These are phyloP conservation scores for Pollenia labialis DNA, from an alignment of 2,888 invertebrate species.

Conservation along the genomic window DNA sequence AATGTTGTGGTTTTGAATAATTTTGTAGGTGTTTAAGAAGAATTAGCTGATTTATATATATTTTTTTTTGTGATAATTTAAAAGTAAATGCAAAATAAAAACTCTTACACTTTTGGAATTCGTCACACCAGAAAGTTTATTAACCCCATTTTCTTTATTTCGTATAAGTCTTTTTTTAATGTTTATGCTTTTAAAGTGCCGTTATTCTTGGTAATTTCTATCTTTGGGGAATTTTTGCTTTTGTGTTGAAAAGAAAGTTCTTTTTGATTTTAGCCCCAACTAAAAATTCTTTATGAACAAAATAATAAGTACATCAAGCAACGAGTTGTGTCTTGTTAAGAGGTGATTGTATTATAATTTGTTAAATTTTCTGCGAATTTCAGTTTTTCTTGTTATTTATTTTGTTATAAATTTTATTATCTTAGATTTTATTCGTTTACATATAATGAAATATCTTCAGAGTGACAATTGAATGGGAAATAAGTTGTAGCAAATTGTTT, in stretches of 20 bases:
- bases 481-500: conserved; percentile 35
- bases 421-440: background rate
- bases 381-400: background rate
- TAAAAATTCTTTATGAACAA: conserved; percentile 21
- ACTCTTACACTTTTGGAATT: background rate
- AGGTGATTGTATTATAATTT: conserved; percentile 45
- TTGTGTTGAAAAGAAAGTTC: background rate
- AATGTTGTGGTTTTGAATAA: background rate
- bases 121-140: conserved; percentile 21
- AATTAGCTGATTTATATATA: too few relatives aligned
- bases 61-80: background rate
- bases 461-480: conserved; percentile 31
- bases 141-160: background rate
- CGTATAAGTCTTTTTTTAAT: background rate
- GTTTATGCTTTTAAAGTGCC: background rate
- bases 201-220: background rate
- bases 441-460: conserved; percentile 5
- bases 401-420: background rate
- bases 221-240: conserved; percentile 5
- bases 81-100: background rate
- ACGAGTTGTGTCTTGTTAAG: conserved; percentile 10
- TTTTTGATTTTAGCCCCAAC: background rate
- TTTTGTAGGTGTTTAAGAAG: too few relatives aligned
- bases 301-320: background rate
- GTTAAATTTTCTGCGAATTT: conserved; percentile 7